phyloP scores from a whole-genome alignment of 2,888 invertebrate species.

The Pinctada fucata region DNA sequence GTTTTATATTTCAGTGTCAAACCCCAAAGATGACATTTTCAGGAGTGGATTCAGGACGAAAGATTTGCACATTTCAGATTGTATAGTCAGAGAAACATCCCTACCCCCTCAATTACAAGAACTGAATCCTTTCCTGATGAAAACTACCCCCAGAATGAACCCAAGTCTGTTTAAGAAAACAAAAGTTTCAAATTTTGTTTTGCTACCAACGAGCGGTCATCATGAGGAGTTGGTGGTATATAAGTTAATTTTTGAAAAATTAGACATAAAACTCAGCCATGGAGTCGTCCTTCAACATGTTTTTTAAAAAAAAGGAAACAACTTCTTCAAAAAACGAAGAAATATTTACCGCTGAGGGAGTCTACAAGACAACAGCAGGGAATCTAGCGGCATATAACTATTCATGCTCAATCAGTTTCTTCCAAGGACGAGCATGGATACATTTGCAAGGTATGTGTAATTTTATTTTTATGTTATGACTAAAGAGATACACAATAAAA shows the following conservation, averaged over 20 bases:
- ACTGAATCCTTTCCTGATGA: constrained; percentile 1
- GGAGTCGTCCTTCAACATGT: neutral
- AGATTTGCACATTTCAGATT: neutral
- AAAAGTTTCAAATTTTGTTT: constrained; percentile 1
- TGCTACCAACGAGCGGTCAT: neutral
- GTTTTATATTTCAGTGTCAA: neutral
- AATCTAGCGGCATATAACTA: neutral
- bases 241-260: neutral
- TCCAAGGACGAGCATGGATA: neutral
- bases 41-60: neutral
- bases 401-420: neutral
- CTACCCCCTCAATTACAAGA: neutral
- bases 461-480: neutral
- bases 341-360: neutral
- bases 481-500: neutral
- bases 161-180: neutral
- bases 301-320: neutral
- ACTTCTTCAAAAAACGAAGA: neutral
- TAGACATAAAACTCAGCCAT: neutral
- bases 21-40: neutral
- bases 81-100: neutral
- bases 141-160: constrained; percentile 3
- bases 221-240: neutral
- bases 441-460: neutral
- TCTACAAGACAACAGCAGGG: neutral